Base-by-base conservation (phyloP, 2,113 vertebrate genomes). In the Planiliza haematocheilus region DNA sequence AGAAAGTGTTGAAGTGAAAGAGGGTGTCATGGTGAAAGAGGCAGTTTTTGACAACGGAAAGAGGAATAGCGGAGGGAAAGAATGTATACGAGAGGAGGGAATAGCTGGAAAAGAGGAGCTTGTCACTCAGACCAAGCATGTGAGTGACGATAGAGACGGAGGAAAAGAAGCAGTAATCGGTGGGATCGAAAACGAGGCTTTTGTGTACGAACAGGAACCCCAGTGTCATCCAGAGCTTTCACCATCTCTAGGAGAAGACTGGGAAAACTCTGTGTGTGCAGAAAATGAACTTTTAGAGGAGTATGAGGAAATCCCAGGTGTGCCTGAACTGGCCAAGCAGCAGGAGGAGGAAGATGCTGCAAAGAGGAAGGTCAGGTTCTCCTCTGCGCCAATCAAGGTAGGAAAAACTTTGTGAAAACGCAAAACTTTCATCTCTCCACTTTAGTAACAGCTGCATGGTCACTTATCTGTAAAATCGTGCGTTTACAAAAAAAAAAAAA, bases 381-480 rank as follows among this genome's bases (percentile, higher is more conserved):
- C 96, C 38, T 94, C 93, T 5, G 93, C 94, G 62, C 95, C 96
- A 43, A 97, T 97, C 70, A 96, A 94, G 94, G 96, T 95, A 92
- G 68, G 77, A 4, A 49, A 14, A 53, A 13, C 4, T 60, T 49
- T 45, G 8, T 18, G 4, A 50, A 24, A 62, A 34, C 3, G 4
- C 20, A 16, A n/a, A 8, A 1, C 10, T 13, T 53, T 61, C 12
- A 39, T 18, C 12, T 14, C 1, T 21, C 20, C n/a, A 8, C 2
- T 70, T 59, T 36, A 51, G 18, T 51, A 58, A 46, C 61, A 42
- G 55, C 69, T 58, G 43, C 34, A 21, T 18, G 52, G 41, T 39
- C 39, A 10, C 36, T 38, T 50, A 8, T 51, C 8, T 55, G n/a
- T 39, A 17, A 38, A 57, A 17, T 20, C 13, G 30, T 34, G 38